Percentiles rank a stretch among this genome's conserved stretches.
phyloP scores from a whole-genome alignment of 1,140 invertebrate genomes.

The Octopus bimaculoides region DNA sequence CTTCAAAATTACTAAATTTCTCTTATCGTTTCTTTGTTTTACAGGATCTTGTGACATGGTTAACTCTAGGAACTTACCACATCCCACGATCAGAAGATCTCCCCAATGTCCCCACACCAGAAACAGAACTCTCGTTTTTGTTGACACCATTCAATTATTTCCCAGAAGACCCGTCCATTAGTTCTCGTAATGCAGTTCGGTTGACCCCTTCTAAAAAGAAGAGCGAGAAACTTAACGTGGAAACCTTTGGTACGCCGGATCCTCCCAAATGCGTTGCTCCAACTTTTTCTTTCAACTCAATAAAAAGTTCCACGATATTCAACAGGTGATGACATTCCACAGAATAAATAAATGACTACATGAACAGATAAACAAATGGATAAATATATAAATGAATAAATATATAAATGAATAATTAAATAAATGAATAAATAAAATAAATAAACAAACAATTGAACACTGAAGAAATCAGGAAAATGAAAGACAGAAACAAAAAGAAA shows the following conservation, averaged over 20 bases:
- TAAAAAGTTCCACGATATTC: constrained; percentile 3
- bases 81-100: constrained; percentile 47
- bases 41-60: constrained; percentile 48
- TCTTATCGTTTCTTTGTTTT: constrained; percentile 18
- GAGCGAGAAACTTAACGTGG: constrained; percentile 24
- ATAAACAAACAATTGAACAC: neutral
- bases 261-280: neutral
- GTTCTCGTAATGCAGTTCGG: constrained; percentile 33
- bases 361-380: neutral
- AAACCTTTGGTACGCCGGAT: constrained; percentile 18
- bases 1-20: neutral
- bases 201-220: constrained; percentile 65
- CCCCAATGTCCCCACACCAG: constrained; percentile 41
- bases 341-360: too few species aligned
- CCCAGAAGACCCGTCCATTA: constrained; percentile 36
- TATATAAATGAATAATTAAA: neutral
- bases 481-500: too few species aligned
- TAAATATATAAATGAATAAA: neutral
- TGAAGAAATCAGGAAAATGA: neutral
- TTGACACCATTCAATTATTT: constrained; percentile 48
- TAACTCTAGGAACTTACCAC: constrained; percentile 42
- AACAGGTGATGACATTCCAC: neutral
- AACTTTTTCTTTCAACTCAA: neutral
- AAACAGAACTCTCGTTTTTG: constrained; percentile 34
- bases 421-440: neutral